Conservation (phyloP, 2,888 invertebrate species). For the Noctua fimbriata region DNA sequence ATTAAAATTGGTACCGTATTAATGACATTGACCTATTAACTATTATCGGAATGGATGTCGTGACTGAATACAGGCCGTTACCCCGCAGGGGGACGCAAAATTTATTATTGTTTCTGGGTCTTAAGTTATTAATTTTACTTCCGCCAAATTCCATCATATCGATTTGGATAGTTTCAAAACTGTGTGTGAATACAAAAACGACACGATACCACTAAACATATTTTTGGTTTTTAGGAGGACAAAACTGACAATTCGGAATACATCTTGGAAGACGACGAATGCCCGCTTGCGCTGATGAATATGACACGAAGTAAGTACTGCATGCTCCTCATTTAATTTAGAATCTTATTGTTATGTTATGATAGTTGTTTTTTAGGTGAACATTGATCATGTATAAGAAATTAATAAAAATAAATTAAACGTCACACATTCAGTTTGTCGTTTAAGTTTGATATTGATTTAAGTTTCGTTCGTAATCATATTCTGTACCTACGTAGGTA, state of each 20-base stretch:
- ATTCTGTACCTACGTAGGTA: background rate
- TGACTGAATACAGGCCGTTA: slow-evolving; percentile 32
- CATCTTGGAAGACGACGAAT: slow-evolving; percentile 99
- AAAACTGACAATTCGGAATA: slow-evolving; percentile 95
- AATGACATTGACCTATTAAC: slow-evolving; percentile 14
- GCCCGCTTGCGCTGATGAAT: slow-evolving; percentile 98
- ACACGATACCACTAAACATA: background rate
- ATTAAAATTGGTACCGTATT: slow-evolving; percentile 2
- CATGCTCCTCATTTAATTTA: slow-evolving; percentile 36
- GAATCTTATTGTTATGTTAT: background rate
- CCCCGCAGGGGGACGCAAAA: slow-evolving; percentile 16
- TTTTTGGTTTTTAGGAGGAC: slow-evolving; percentile 86
- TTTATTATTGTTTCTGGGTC: slow-evolving; percentile 13
- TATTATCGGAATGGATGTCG: slow-evolving; percentile 29
- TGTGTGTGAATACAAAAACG: background rate
- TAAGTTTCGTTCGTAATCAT: slow-evolving; percentile 15
- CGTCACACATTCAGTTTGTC: background rate
- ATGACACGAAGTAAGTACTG: slow-evolving; percentile 95
- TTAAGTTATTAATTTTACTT: slow-evolving; percentile 6
- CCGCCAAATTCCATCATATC: slow-evolving; percentile 8
- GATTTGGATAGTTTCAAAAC: background rate
- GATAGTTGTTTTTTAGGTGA: background rate
- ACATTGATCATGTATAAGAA: background rate
- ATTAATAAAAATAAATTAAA: background rate
- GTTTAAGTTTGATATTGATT: background rate